Evolutionary conservation across 1,140 invertebrate genomes (phyloP), one percentile per base, ranked within the genome.

Genomic region (Drosophila lini): DNA sequence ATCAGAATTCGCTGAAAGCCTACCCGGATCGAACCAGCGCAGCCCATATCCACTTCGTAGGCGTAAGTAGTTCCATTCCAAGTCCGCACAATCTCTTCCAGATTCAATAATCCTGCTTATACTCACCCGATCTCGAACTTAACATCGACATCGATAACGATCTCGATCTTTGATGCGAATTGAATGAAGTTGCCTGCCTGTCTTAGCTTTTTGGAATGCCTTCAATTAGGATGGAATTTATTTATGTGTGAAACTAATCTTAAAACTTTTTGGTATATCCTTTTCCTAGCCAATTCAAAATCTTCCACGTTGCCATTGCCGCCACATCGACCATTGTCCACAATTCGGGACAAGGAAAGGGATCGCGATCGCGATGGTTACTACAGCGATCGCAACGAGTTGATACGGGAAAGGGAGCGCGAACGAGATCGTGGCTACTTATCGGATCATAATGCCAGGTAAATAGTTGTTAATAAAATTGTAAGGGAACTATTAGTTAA

Each of bases 381-480:
- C 90, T 97, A 97, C 92, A 94, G 96, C 81, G 97, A 97, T 93
- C 94, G 96, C 74, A 97, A 97, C 88, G 96, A 97, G 92, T 94
- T 97, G 57, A 94, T 96, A 78, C 93, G 96, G 52, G 94, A 95
- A 74, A 77, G 93, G 38, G 94, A 95, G 58, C 92, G 95, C 47
- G 96, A 96, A 68, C 93, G 96, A 42, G 96, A 96, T 91, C 94
- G 96, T 50, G 96, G 97, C 59, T 97, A 97, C 92, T 93, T 97
- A 38, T 97, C 96, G 78, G 97, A 97, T 93, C 96, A 97, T 80
- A 97, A 97, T 93, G 95, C 96, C 67, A 95, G 95, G 95, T 96
- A 92, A 28, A 28, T 28, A 80, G 50, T 38, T 50, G 5, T 0
- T n/a, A 1, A 5, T 7, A 31, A 42, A 31, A 16, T 8, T 9